Base-by-base conservation (phyloP, 2,888 invertebrate species). In the Mimachlamys varia region DNA sequence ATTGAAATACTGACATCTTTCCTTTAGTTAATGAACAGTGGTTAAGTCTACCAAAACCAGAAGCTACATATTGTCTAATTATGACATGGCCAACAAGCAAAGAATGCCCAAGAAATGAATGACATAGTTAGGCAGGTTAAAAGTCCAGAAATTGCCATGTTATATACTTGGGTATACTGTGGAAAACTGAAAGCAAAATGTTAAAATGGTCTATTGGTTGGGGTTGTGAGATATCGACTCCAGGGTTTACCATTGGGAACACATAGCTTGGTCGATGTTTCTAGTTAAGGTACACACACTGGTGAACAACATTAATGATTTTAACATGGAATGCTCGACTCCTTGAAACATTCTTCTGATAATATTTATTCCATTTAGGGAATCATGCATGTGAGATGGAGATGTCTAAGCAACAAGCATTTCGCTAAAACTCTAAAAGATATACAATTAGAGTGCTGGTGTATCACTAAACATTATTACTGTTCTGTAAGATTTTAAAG, bases 71-170 rank as follows among this genome's bases (percentile, higher is more conserved):
- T 76, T 12, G 12, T 33, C 44, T 44, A 44, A 44, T 5, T 44
- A 44, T 76, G 76, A 27, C 33, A 76, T 76, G 76, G 76, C 76
- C 76, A 76, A 76, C 76, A 76, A 76, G 76, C 76, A 76, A 76
- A 76, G 76, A 76, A 76, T 76, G 76, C 76, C 33, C 76, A 76
- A 76, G 76, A 76, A 33, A 76, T 27, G 33, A 33, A 76, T 33
- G 27, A 13, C 19, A 12, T 50, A 5, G 19, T 17, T 17, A 53
- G 53, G 17, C 2, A 53, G 7, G 76, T 76, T 76, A 76, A 33
- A 76, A 62, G 22, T 62, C 33, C 27, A 33, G 76, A 27, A 27
- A 76, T 76, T 10, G 15, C 2, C 2, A 76, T 12, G 7, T 27
- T 27, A 33, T 12, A 76, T 76, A 44, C 44, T 44, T 44, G 44